Conservation (phyloP, 2,888 invertebrate species). For the Punctoribates punctum region DNA sequence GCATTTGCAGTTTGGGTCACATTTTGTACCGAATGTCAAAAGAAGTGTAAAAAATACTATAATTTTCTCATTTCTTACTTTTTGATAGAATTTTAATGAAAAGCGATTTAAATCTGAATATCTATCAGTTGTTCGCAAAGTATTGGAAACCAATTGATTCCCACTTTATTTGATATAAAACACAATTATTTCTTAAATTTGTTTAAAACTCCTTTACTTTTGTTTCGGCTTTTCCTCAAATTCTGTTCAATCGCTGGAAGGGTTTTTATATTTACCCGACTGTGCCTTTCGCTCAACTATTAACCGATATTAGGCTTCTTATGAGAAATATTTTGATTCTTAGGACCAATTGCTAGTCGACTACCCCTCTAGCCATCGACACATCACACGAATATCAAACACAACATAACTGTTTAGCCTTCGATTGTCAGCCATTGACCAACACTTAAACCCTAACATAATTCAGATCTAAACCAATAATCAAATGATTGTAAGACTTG, state of each 20-base stretch:
- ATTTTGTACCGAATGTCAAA: conserved; percentile 15
- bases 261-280: conserved; percentile 26
- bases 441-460: conserved; percentile 11
- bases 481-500: background rate
- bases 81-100: background rate
- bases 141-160: background rate
- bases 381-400: conserved; percentile 19
- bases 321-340: background rate
- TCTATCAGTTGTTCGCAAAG: background rate
- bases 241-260: conserved; percentile 23
- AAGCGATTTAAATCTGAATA: background rate
- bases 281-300: conserved; percentile 36
- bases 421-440: conserved; percentile 15
- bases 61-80: conserved; percentile 11
- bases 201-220: background rate
- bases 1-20: conserved; percentile 32
- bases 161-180: background rate
- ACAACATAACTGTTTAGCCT: conserved; percentile 17
- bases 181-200: conserved; percentile 19
- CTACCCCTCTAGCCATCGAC: conserved; percentile 32
- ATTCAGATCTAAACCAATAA: conserved; percentile 13
- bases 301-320: conserved; percentile 8
- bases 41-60: background rate
- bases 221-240: background rate
- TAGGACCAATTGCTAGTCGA: conserved; percentile 34